Percentiles rank a stretch among this genome's conserved stretches.
These are phyloP conservation scores for Jacana jacana DNA, from an alignment of 2,113 vertebrate genomes.

Conservation along the genomic window DNA sequence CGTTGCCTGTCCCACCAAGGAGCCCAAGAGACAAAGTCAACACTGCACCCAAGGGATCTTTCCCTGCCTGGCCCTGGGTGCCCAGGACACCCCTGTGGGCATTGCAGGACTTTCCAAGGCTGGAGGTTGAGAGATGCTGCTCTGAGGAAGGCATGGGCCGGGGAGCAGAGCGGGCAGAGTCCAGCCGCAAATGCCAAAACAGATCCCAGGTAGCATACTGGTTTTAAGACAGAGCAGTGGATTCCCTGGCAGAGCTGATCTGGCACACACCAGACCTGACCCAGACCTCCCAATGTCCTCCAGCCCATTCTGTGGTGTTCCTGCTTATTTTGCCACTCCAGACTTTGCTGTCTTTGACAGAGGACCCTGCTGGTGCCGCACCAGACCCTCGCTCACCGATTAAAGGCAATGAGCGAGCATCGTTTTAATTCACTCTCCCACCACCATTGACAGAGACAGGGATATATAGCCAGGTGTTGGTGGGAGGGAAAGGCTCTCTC, in stretches of 20 bases:
- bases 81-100: background rate
- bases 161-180: background rate
- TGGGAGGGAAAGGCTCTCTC: background rate
- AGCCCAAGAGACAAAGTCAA: background rate
- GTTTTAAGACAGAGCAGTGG: background rate
- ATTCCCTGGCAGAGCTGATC: background rate
- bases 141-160: rapidly evolving
- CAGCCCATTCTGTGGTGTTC: no score
- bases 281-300: background rate
- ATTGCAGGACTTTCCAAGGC: background rate
- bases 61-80: background rate
- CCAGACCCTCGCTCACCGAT: background rate
- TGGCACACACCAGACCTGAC: background rate
- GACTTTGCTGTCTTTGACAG: background rate
- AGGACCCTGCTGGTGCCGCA: background rate
- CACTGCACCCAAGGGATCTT: background rate
- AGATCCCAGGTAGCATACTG: background rate
- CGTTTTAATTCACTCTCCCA: background rate
- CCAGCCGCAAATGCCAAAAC: background rate
- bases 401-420: background rate
- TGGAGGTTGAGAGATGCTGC: background rate
- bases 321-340: background rate
- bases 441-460: background rate
- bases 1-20: background rate
- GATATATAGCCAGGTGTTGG: background rate